Conservation (phyloP, 1,140 invertebrate species). For the Tetramorium alpestre region DNA sequence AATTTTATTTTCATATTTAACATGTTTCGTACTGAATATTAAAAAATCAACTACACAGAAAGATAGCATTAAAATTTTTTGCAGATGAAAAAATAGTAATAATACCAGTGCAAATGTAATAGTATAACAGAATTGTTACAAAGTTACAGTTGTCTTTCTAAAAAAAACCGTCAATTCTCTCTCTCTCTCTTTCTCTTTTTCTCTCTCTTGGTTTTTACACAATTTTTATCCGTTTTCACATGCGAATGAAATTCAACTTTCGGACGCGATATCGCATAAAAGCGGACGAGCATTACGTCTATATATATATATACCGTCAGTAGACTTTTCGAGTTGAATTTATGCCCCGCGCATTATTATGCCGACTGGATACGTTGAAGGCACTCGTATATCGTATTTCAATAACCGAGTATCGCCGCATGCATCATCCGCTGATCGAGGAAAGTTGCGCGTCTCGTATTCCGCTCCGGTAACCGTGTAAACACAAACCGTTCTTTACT, state of each 20-base stretch:
- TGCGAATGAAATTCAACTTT: slow-evolving; percentile 42
- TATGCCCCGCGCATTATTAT: slow-evolving; percentile 48
- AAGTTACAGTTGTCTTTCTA: background rate
- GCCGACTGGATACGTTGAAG: slow-evolving; percentile 40
- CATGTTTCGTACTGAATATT: background rate
- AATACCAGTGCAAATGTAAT: background rate
- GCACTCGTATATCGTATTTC: slow-evolving; percentile 53
- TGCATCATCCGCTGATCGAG: slow-evolving; percentile 35
- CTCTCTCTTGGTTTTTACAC: background rate
- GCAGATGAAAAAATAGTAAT: background rate
- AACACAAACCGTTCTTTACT: slow-evolving; percentile 32
- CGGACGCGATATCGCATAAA: background rate
- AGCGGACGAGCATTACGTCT: background rate
- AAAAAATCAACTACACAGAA: background rate
- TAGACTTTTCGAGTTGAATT: slow-evolving; percentile 54
- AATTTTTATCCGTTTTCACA: slow-evolving; percentile 22
- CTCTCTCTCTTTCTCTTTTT: background rate
- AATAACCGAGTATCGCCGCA: slow-evolving; percentile 47
- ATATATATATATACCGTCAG: background rate
- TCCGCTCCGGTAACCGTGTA: slow-evolving; percentile 24
- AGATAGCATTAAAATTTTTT: background rate
- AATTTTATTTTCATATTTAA: background rate
- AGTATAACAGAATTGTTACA: background rate
- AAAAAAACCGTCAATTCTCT: background rate
- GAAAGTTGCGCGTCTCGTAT: slow-evolving; percentile 45